Percentiles rank a stretch among this genome's conserved stretches.
phyloP scores from a whole-genome alignment of 2,797 vertebrate species.

The Harpagifer antarcticus region DNA sequence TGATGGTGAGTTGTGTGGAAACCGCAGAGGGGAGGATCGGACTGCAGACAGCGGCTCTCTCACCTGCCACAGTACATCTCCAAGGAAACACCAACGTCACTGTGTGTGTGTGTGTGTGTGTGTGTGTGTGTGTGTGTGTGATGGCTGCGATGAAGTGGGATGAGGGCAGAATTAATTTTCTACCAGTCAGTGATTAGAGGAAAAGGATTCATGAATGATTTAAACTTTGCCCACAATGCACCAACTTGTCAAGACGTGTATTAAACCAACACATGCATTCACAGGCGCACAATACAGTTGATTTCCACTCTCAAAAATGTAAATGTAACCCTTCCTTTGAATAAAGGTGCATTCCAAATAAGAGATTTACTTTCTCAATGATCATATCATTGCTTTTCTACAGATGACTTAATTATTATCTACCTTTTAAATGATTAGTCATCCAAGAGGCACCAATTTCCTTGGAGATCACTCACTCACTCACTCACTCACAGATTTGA shows the following conservation, averaged over 20 bases:
- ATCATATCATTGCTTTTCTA: conserved; percentile 18
- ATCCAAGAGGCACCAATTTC: conserved; percentile 71
- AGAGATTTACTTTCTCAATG: conserved; percentile 15
- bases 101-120: conserved; percentile 25
- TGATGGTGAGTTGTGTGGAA: conserved; percentile 51
- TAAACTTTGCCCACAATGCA: conserved; percentile 49
- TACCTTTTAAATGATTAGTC: conserved; percentile 40
- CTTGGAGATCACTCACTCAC: conserved; percentile 39
- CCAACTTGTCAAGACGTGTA: conserved; percentile 3
- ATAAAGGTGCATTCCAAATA: conserved; percentile 16
- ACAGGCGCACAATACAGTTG: conserved; percentile 13
- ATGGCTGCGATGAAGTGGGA: conserved; percentile 43
- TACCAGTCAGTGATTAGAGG: conserved; percentile 34
- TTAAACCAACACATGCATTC: conserved; percentile 23
- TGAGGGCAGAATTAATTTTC: conserved; percentile 51
- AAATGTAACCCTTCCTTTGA: conserved; percentile 1
- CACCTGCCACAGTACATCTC: conserved; percentile 59
- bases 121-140: conserved; percentile 32
- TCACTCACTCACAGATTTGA: conserved; percentile 19
- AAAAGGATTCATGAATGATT: conserved; percentile 50
- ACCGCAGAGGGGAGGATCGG: conserved; percentile 60
- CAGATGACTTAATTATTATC: conserved; percentile 37
- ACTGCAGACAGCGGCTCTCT: conserved; percentile 56
- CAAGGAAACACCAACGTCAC: conserved; percentile 52
- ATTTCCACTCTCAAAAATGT: conserved; percentile 20